Conservation (phyloP, 2,113 vertebrate species). For the Ia io region DNA sequence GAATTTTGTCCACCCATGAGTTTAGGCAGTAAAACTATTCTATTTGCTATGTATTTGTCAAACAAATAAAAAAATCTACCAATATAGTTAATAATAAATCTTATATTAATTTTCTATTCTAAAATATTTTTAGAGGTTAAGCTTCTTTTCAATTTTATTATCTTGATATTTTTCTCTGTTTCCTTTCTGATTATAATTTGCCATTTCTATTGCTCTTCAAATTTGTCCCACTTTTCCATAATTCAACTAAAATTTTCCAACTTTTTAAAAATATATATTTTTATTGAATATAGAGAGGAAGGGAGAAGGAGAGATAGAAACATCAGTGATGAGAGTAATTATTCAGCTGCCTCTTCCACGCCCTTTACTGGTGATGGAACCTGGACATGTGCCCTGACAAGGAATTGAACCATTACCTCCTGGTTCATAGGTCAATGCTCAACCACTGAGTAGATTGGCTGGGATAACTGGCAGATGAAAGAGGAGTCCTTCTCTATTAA, state of each 20-base stretch:
- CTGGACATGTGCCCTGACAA: too few species aligned
- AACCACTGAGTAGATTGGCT: too few species aligned
- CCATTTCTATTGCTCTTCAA: background rate
- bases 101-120: background rate
- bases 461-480: background rate
- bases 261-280: too few species aligned
- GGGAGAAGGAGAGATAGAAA: too few species aligned
- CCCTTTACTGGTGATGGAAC: too few species aligned
- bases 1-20: background rate
- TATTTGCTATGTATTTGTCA: background rate
- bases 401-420: too few species aligned
- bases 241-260: background rate
- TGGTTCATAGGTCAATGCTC: too few species aligned
- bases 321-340: too few species aligned
- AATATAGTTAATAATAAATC: background rate
- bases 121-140: conserved; percentile 17
- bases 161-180: background rate
- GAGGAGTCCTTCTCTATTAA: background rate
- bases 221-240: background rate
- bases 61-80: background rate
- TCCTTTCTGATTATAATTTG: background rate
- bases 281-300: too few species aligned
- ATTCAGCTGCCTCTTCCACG: too few species aligned
- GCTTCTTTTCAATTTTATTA: background rate
- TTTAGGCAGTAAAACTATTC: background rate